Base-by-base conservation (phyloP, 2,888 invertebrate genomes). In the Autographa pulchrina region DNA sequence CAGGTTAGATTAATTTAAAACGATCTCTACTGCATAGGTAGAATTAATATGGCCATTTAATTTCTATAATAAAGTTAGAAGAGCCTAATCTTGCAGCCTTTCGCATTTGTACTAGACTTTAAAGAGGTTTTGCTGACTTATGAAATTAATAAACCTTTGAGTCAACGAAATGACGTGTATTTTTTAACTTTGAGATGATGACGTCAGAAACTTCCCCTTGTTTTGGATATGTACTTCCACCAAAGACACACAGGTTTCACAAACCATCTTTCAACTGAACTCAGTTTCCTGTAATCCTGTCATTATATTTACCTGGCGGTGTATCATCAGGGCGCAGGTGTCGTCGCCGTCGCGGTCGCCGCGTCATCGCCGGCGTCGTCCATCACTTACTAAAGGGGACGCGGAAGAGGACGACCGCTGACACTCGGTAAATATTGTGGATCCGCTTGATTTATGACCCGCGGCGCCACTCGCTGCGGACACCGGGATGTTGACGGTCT, bases 321-420 rank as follows among this genome's bases (percentile, higher is more conserved):
- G 13, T 48, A 43, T 60, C 48, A 14, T 18, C n/a, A 43, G n/a
- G 18, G 31, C 32, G 32, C 31, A 43, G 65, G 11, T 65, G 77
- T 54, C 73, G 78, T n/a, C n/a, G n/a, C n/a, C n/a, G 64, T 66
- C 69, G 68, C 52, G 2, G 5, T 48, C 48, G 48, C 48, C 16
- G 6, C 16, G 48, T 16, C n/a, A n/a, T 48, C n/a, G 52, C 43
- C 43, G 64, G 48, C 72, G 18, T 74, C 73, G 60, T 66, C 76
- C 65, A 64, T 69, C 70, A 69, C 64, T 20, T 32, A 32, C 74
- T 41, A 35, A 54, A 70, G 60, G 31, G 69, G 16, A 77, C 70
- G 68, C 71, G 80, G 77, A 82, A 82, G 69, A 38, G 20, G 62
- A 35, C 62, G 54, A 59, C 31, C 69, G 43, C 64, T 32, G 32